Evolutionary conservation across 2,797 vertebrate genomes (phyloP).

Genomic region (Ispidina picta): DNA sequence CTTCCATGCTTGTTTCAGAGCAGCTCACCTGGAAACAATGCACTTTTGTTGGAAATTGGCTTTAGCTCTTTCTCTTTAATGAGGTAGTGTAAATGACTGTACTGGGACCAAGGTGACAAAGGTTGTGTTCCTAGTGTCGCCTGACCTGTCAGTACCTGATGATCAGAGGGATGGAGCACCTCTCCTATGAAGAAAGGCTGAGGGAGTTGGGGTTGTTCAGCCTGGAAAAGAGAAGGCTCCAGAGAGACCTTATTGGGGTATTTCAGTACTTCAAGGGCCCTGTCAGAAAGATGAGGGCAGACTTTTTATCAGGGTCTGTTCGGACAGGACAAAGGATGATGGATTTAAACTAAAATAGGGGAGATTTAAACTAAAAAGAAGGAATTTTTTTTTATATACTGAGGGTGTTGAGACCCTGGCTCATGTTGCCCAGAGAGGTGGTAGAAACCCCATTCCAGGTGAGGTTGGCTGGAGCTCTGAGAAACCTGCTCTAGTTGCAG

Average conservation of each 20-base stretch:
- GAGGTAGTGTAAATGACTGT: not conserved
- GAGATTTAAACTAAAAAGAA: not conserved
- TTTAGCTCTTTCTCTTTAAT: not conserved
- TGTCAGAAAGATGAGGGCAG: not conserved
- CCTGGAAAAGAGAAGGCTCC: not conserved
- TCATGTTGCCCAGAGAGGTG: not conserved
- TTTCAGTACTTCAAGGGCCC: not conserved
- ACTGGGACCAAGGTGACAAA: fast-evolving
- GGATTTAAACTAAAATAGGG: not conserved
- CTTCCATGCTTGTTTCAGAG: not conserved
- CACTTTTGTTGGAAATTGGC: fast-evolving
- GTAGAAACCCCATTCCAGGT: not conserved
- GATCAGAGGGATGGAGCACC: not conserved
- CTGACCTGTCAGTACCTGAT: not conserved
- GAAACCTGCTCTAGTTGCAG: not conserved
- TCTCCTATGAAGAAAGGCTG: not conserved
- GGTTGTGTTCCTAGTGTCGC: fast-evolving
- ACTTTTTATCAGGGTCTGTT: not conserved
- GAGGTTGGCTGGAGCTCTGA: not conserved
- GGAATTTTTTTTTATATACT: too few relatives aligned
- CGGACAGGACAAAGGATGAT: not conserved
- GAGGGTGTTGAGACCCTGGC: not conserved
- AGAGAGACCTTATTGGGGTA: not conserved
- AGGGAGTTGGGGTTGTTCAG: not conserved
- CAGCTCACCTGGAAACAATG: not conserved